Evolutionary conservation across 2,888 invertebrate species (phyloP).

Genomic region (Chloroclysta siterata): DNA sequence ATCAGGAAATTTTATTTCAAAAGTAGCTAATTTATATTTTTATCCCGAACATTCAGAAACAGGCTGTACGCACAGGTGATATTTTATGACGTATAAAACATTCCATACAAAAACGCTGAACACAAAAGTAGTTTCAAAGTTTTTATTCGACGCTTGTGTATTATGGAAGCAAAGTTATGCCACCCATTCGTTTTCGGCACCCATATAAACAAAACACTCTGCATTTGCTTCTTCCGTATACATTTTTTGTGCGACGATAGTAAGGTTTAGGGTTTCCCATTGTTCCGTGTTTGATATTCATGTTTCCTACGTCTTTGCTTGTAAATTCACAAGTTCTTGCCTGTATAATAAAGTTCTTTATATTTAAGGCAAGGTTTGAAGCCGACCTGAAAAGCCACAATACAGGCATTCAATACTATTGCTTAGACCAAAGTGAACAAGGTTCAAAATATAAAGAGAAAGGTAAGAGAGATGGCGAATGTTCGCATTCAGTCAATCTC

Average conservation of each 20-base stretch:
- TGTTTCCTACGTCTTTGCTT: constrained; percentile 40
- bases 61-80: not conserved
- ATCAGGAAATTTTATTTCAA: no score
- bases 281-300: constrained; percentile 41
- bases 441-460: constrained; percentile 14
- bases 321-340: constrained; percentile 49
- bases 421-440: constrained; percentile 10
- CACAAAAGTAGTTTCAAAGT: constrained; percentile 35
- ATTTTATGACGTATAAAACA: constrained; percentile 21
- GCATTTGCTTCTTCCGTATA: constrained; percentile 38
- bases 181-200: constrained; percentile 37
- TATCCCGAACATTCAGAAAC: not conserved
- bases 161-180: constrained; percentile 43
- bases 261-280: constrained; percentile 38
- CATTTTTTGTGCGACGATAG: constrained; percentile 41
- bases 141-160: constrained; percentile 42
- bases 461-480: constrained; percentile 6
- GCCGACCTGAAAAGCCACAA: constrained; percentile 14
- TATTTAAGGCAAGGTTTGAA: constrained; percentile 34
- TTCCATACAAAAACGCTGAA: constrained; percentile 28
- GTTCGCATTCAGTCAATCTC: constrained; percentile 34
- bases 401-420: not conserved
- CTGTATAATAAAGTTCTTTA: constrained; percentile 55
- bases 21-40: not conserved
- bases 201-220: constrained; percentile 42